Evolutionary conservation across 2,113 vertebrate genomes (phyloP).

Genomic region (Telmatochromis sp.): DNA sequence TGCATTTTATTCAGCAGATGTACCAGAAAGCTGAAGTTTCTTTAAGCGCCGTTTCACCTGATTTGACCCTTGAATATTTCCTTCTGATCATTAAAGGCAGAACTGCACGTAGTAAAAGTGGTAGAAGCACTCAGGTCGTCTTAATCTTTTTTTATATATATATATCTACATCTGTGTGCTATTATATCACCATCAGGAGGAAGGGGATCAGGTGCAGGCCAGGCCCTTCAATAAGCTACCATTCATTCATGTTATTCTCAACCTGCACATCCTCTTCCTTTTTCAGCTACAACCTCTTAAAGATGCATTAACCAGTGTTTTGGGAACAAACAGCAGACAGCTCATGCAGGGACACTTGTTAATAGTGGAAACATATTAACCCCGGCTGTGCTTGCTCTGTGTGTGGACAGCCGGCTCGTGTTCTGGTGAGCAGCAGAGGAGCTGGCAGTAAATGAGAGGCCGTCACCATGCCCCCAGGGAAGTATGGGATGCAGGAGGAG

Average conservation of each 20-base stretch:
- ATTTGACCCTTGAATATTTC: not conserved
- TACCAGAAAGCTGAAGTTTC: not conserved
- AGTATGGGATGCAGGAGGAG: constrained; percentile 88
- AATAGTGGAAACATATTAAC: constrained; percentile 17
- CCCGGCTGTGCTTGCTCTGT: constrained; percentile 1
- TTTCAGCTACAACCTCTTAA: not conserved
- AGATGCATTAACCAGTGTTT: not conserved
- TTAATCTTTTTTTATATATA: not conserved
- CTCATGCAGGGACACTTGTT: not conserved
- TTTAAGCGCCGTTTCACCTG: not conserved
- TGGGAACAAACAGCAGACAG: not conserved
- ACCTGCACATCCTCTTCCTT: not conserved
- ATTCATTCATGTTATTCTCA: not conserved
- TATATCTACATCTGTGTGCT: not conserved
- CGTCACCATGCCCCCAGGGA: constrained; percentile 89
- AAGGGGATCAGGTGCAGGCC: not conserved
- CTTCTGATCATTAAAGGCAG: not conserved
- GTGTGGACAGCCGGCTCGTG: not conserved
- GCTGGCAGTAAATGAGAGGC: constrained; percentile 73
- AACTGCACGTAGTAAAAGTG: not conserved
- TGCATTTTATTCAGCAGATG: not conserved
- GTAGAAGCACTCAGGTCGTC: not conserved
- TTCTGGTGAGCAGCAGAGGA: constrained; percentile 56
- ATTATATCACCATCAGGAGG: not conserved
- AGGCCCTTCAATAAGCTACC: not conserved